Evolutionary conservation across 1,140 invertebrate genomes (phyloP).

Genomic region (Conopomorpha cramerella): DNA sequence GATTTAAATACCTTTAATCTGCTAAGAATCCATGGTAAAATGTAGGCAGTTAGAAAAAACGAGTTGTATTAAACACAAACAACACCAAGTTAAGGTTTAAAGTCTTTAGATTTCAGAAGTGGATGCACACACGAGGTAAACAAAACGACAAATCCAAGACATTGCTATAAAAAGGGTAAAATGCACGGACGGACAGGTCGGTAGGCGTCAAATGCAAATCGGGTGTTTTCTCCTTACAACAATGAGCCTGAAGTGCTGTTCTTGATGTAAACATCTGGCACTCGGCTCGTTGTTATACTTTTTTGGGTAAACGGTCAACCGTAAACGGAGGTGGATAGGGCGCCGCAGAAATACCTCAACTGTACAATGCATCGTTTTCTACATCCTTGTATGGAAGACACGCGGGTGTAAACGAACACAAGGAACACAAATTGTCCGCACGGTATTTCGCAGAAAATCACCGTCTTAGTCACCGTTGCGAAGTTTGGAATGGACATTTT

Average conservation of each 20-base stretch:
- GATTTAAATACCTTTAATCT: no score
- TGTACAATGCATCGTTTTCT: slow-evolving; percentile 36
- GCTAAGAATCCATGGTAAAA: no score
- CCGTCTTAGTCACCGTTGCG: no score
- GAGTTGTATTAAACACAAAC: no score
- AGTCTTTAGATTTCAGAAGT: no score
- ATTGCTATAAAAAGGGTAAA: no score
- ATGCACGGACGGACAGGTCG: no score
- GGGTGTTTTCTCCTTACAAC: slow-evolving; percentile 41
- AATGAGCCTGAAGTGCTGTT: slow-evolving; percentile 45
- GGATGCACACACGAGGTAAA: no score
- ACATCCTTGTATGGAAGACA: slow-evolving; percentile 32
- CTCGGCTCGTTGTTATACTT: slow-evolving; percentile 51
- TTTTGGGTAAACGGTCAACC: slow-evolving; percentile 50
- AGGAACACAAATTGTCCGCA: not conserved
- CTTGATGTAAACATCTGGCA: slow-evolving; percentile 45
- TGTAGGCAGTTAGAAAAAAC: no score
- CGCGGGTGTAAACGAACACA: slow-evolving; percentile 19
- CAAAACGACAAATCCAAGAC: slow-evolving; percentile 36
- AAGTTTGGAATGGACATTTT: no score
- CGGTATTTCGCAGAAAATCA: no score
- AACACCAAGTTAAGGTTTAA: no score
- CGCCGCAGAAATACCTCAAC: slow-evolving; percentile 39
- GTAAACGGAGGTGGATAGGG: slow-evolving; percentile 44
- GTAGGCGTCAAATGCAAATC: slow-evolving; percentile 55